Evolutionary conservation across 2,797 vertebrate genomes (phyloP).

Genomic region (Gephyroberyx darwinii): DNA sequence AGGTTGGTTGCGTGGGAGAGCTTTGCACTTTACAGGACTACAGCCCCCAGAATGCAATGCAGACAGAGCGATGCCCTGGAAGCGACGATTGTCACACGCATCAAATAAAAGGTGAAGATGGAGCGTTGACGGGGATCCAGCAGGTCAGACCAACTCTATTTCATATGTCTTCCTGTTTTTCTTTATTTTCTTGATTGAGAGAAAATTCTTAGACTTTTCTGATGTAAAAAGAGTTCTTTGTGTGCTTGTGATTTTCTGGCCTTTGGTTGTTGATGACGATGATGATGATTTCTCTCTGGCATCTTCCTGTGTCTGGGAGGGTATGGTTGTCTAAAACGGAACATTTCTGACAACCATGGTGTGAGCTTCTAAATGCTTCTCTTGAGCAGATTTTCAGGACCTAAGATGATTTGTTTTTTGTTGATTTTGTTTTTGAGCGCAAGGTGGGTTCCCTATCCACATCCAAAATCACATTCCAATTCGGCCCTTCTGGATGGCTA

Average conservation of each 20-base stretch:
- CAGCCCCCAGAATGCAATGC: slow-evolving; percentile 82
- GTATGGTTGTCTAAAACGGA: slow-evolving; percentile 80
- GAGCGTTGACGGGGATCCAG: slow-evolving; percentile 94
- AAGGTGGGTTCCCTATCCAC: slow-evolving; percentile 85
- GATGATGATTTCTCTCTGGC: slow-evolving; percentile 77
- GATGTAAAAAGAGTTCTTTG: slow-evolving; percentile 85
- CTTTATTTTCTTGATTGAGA: slow-evolving; percentile 74
- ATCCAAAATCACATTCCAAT: slow-evolving; percentile 70
- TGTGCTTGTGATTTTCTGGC: slow-evolving; percentile 89
- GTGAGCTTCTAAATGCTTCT: slow-evolving; percentile 73
- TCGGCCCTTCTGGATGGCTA: slow-evolving; percentile 74
- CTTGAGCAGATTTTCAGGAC: slow-evolving; percentile 72
- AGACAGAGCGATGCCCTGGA: slow-evolving; percentile 81
- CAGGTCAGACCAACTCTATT: slow-evolving; percentile 99
- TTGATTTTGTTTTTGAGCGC: slow-evolving; percentile 75
- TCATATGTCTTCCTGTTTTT: slow-evolving; percentile 92
- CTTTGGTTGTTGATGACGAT: slow-evolving; percentile 75
- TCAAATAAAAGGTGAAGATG: slow-evolving; percentile 91
- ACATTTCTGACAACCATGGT: slow-evolving; percentile 79
- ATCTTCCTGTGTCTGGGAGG: slow-evolving; percentile 75
- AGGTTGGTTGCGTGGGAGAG: slow-evolving; percentile 93
- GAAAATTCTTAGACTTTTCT: slow-evolving; percentile 59
- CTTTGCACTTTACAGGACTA: slow-evolving; percentile 99
- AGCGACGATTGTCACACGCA: slow-evolving; percentile 88
- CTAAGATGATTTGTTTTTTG: slow-evolving; percentile 72